Evolutionary conservation across 1,140 invertebrate genomes (phyloP), one percentile per base, ranked within the genome.

Genomic region (Drosophila bipectinata): DNA sequence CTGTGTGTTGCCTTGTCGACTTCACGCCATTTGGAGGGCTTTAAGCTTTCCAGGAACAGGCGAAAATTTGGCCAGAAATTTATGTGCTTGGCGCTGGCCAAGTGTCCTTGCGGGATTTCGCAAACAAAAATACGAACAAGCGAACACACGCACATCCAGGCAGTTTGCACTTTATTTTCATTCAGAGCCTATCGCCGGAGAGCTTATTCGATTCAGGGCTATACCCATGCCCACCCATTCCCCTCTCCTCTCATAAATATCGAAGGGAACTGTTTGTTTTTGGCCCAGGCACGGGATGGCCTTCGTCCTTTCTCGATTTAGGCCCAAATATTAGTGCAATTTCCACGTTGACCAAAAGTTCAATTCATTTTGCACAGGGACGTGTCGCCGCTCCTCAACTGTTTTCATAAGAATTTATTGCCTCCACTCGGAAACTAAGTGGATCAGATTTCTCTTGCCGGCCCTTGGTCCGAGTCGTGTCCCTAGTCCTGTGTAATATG

Each of bases 151-250:
- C 24, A 32, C 26, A 32, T 18, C 53, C 67, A 57, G 69, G 67
- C 71, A 71, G 71, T 72, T 85, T 80, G 77, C 81, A 84, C 80
- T 85, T 87, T 62, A 78, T 85, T 87, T 85, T 73, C 71, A 73
- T 73, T 73, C 69, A 44, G 71, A 51, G 66, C 51, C 55, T 47
- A 68, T 69, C 26, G 37, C 41, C 45, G 39, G 55, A 37, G 66
- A 37, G 66, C 67, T 72, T 72, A 72, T 72, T 72, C 72, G 68
- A 72, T 72, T 72, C 68, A 45, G 48, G 21, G 10, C 49, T 1
- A 15, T 14, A 18, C 41, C 41, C 6, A 3, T 24, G 28, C 32
- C 14, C 37, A 14, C n/a, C 37, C 12, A 26, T 32, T 37, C 26
- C 32, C 51, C 37, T 52, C 39, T 21, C 39, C 26, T 49, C 66